Evolutionary conservation across 2,113 vertebrate genomes (phyloP).

Genomic region (Sinocyclocheilus rhinocerous): DNA sequence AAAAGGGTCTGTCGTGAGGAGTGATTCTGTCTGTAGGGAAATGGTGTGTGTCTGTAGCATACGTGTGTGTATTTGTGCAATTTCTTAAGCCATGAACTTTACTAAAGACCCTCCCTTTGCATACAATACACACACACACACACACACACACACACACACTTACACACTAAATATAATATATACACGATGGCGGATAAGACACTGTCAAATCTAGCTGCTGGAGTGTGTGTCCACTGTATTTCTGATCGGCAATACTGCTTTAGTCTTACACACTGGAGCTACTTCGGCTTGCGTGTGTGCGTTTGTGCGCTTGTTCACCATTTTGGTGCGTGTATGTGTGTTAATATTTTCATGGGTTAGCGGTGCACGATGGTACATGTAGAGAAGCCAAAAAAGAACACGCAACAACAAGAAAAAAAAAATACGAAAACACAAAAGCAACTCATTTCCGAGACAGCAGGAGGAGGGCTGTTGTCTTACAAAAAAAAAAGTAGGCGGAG

Average conservation of each 20-base stretch:
- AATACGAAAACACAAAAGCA: constrained; percentile 16
- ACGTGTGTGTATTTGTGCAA: constrained; percentile 54
- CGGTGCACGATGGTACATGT: constrained; percentile 63
- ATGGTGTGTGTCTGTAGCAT: constrained; percentile 38
- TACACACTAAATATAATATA: too few species aligned
- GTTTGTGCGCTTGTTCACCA: constrained; percentile 52
- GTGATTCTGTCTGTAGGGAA: constrained; percentile 39
- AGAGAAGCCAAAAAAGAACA: constrained; percentile 60
- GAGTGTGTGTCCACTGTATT: constrained; percentile 12
- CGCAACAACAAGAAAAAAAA: neutral
- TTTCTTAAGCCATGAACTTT: constrained; percentile 55
- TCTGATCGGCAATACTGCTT: constrained; percentile 48
- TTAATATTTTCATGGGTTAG: constrained; percentile 54
- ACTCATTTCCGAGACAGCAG: constrained; percentile 54
- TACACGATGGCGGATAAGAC: too few species aligned
- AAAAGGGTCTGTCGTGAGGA: constrained; percentile 31
- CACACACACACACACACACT: constrained; percentile 39
- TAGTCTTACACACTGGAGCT: constrained; percentile 60
- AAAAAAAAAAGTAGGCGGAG: constrained; percentile 4
- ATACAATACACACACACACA: too few species aligned
- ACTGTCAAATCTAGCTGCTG: too few species aligned
- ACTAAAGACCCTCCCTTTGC: constrained; percentile 45
- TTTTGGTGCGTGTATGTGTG: constrained; percentile 41
- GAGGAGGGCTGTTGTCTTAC: constrained; percentile 32
- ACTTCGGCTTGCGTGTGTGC: constrained; percentile 10